Evolutionary conservation across 2,113 vertebrate species (phyloP), one percentile per base, ranked within the genome.

Genomic region (Acanthisitta chloris): DNA sequence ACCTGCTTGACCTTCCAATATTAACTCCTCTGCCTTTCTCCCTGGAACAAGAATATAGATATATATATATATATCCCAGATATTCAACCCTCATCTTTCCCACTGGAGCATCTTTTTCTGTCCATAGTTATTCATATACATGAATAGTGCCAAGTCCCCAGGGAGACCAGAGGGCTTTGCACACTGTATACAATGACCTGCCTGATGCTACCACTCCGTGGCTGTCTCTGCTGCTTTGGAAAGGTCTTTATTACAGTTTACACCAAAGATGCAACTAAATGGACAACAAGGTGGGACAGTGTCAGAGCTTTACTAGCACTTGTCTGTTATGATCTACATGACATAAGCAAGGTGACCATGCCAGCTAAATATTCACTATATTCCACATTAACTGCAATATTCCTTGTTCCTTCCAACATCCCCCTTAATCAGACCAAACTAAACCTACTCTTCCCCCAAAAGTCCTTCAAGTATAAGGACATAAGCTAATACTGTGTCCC

Each of bases 41-140:
- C 14, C 25, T 72, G 20, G 33, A 91, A 29, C 8, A 66, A 45
- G 12, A 8, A 18, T 26, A 8, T 46, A 9, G 20, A n/a, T 29
- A 61, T 61, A 10, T 7, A 18, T 26, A 8, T 46, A 9, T 24
- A n/a, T 29, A 61, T 61, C 43, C 10, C 46, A 76, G 54, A 58
- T 4, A 43, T 14, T 14, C 49, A 46, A 6, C 5, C 12, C 7
- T 45, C 13, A n/a, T 36, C 19, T 73, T 61, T 77, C 49, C 9
- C 52, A 26, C 14, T 25, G 36, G 34, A 69, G 5, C 23, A 38
- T 20, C 11, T 52, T 92, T 74, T 70, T 46, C 42, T 76, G 8
- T 43, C 24, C 8, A 1, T 18, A 16, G 40, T 64, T 71, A 33
- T 49, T 78, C 34, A 24, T 19, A 12, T 6, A 24, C 0, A 0